Conservation (phyloP, 2,113 vertebrate species). For the Lasiurus cinereus region DNA sequence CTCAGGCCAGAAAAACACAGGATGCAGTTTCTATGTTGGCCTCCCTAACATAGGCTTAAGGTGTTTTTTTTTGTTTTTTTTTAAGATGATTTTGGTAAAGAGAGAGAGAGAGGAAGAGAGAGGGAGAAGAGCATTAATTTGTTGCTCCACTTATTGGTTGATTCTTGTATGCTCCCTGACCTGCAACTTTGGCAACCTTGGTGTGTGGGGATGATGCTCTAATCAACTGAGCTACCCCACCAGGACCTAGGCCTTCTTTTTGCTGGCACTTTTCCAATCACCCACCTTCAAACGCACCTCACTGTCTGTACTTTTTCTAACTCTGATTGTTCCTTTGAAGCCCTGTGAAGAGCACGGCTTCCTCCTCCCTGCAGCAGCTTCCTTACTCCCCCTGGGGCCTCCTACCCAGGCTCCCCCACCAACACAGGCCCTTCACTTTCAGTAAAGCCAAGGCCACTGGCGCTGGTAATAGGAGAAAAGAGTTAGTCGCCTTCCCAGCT, state of each 20-base stretch:
- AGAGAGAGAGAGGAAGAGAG: not conserved
- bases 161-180: not conserved
- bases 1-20: not conserved
- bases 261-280: not conserved
- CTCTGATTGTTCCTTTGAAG: not conserved
- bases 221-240: too few species aligned
- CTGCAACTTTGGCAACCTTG: not conserved
- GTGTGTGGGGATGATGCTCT: not conserved
- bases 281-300: accelerated
- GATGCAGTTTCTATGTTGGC: not conserved
- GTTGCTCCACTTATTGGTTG: not conserved
- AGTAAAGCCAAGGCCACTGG: not conserved
- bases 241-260: not conserved
- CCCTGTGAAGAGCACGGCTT: not conserved
- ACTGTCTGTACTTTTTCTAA: not conserved
- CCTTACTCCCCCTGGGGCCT: not conserved
- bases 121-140: not conserved
- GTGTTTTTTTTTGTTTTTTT: not conserved
- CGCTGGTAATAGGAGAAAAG: not conserved
- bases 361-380: not conserved
- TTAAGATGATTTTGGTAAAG: not conserved
- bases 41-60: not conserved
- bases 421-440: not conserved
- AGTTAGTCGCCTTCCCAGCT: not conserved
- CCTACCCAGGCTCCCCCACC: not conserved